phyloP scores from a whole-genome alignment of 2,888 invertebrate species.

The Drosophila sordidula region DNA sequence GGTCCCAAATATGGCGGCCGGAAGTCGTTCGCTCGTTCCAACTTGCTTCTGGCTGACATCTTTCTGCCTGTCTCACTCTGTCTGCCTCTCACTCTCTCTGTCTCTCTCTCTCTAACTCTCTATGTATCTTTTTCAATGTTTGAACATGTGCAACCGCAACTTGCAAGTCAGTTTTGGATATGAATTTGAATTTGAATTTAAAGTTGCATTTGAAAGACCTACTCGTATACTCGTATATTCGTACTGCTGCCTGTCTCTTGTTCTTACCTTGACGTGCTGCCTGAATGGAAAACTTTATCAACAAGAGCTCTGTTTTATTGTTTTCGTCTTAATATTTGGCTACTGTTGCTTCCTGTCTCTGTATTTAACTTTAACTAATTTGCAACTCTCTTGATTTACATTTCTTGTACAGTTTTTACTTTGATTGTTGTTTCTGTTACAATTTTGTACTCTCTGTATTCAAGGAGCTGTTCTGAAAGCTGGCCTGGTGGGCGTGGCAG shows the following conservation, averaged over 20 bases:
- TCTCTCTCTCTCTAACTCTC: conserved; percentile 15
- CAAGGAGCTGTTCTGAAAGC: conserved; percentile 11
- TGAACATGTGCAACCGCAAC: conserved; percentile 55
- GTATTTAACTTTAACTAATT: conserved; percentile 50
- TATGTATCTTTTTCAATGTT: conserved; percentile 30
- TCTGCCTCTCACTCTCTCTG: conserved; percentile 16
- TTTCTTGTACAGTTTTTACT: conserved; percentile 49
- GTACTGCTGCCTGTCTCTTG: conserved; percentile 31
- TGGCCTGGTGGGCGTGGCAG: conserved; percentile 4
- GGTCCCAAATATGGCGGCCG: conserved; percentile 36
- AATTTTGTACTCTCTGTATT: conserved; percentile 22
- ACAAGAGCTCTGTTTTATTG: conserved; percentile 21
- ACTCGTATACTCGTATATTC: conserved; percentile 21
- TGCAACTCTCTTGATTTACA: conserved; percentile 50
- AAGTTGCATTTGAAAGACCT: conserved; percentile 48
- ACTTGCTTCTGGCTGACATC: conserved; percentile 31
- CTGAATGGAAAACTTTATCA: conserved; percentile 53
- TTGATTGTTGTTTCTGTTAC: conserved; percentile 36
- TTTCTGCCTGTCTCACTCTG: conserved; percentile 19
- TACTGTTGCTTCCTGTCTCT: conserved; percentile 40
- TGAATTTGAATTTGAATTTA: conserved; percentile 55
- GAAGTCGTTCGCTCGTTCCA: conserved; percentile 44
- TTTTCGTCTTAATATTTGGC: conserved; percentile 7
- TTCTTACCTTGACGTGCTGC: conserved; percentile 62
- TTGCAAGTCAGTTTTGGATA: conserved; percentile 59